Evolutionary conservation across 37 sponge, comb jelly and placozoan species (phyloP).

Genomic region (Aphrocallistes beatrix): DNA sequence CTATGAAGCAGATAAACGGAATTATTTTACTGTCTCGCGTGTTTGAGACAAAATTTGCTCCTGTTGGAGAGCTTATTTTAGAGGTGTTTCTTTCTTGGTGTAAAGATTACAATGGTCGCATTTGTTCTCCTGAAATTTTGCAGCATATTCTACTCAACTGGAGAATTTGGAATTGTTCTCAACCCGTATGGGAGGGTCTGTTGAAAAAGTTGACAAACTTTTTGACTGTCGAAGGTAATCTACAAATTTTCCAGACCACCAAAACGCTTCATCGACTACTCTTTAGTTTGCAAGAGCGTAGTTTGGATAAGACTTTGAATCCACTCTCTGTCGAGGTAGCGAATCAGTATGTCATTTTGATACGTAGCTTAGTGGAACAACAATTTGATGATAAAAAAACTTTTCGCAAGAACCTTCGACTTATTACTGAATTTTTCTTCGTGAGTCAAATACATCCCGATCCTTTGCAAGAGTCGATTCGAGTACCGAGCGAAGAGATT

Average conservation of each 20-base stretch:
- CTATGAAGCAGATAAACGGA: background rate
- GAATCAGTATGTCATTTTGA: background rate
- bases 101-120: background rate
- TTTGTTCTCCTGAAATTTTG: background rate
- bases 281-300: conserved; percentile 11
- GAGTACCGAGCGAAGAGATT: background rate
- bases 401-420: background rate
- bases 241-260: background rate
- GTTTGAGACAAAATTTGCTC: background rate
- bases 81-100: conserved; percentile 3
- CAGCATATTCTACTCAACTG: background rate
- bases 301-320: background rate
- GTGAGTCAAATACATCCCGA: background rate
- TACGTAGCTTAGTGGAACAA: background rate
- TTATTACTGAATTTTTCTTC: background rate
- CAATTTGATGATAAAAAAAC: conserved; percentile 8
- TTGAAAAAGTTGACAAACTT: conserved; percentile 10
- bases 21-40: background rate
- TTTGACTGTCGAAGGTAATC: background rate
- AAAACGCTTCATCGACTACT: background rate
- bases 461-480: background rate
- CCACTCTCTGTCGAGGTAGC: background rate
- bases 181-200: background rate
- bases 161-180: background rate
- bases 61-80: background rate